These are phyloP conservation scores for Rhyacophila evoluta DNA, from an alignment of 2,888 invertebrate genomes.

Conservation along the genomic window DNA sequence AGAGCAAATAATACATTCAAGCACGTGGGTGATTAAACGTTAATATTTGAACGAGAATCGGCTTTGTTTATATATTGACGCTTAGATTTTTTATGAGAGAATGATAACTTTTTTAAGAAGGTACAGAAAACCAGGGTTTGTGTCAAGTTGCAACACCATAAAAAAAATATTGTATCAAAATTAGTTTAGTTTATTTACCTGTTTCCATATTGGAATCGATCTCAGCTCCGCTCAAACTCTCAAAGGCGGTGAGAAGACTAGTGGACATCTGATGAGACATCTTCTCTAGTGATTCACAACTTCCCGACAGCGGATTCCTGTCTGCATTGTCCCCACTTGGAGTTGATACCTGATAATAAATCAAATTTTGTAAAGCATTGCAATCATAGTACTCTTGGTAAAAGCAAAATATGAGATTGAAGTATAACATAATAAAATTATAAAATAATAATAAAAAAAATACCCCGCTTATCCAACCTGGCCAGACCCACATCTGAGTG, in stretches of 20 bases:
- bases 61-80: too few relatives aligned
- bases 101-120: too few relatives aligned
- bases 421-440: slow-evolving; percentile 13
- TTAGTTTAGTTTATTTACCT: too few relatives aligned
- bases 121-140: too few relatives aligned
- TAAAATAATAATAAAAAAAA: slow-evolving; percentile 31
- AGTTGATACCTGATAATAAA: slow-evolving; percentile 76
- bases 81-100: too few relatives aligned
- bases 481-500: slow-evolving; percentile 26
- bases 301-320: slow-evolving; percentile 81
- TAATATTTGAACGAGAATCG: too few relatives aligned
- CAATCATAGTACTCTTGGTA: too few relatives aligned
- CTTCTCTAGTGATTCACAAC: slow-evolving; percentile 76
- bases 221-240: slow-evolving; percentile 78
- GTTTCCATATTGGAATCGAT: slow-evolving; percentile 59
- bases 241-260: slow-evolving; percentile 76
- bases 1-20: too few relatives aligned
- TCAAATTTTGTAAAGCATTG: too few relatives aligned
- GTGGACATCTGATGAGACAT: slow-evolving; percentile 67
- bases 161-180: too few relatives aligned
- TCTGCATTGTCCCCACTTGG: slow-evolving; percentile 87
- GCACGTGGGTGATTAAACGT: too few relatives aligned
- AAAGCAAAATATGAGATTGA: not conserved
- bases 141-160: too few relatives aligned
- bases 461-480: not conserved